Evolutionary conservation across 2,113 vertebrate genomes (phyloP), one percentile per base, ranked within the genome.

Genomic region (Callithrix jacchus): DNA sequence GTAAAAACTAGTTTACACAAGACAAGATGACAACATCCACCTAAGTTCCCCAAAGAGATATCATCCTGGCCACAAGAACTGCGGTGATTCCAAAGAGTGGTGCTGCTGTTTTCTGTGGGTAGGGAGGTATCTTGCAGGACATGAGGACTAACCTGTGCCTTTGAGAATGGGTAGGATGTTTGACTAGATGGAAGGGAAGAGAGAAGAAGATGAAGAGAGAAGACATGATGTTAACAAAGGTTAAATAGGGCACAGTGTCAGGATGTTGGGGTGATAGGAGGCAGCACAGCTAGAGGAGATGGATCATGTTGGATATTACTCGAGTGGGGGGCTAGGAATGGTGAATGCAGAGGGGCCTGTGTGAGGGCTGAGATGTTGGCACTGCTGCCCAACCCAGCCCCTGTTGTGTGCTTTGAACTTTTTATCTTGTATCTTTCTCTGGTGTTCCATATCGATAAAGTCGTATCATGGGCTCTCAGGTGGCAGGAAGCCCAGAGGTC

Each of bases 221-320:
- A 56, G 85, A 42, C 13, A 12, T 10, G 23, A n/a, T 35, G 3
- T 82, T 37, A 49, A 13, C 49, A 64, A 42, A 56, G 66, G 13
- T 82, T 87, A 40, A 89, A 37, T 1, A 42, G 54, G 40, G 21
- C 45, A 0, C 66, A 3, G 0, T 0, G 1, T 27, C 18, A 45
- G 73, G 52, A 8, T 8, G 16, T 74, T 45, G 37, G 52, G 45
- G 21, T 1, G 4, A 23, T 18, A 35, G 56, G 35, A 40, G 42
- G n/a, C 4, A 40, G 47, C 10, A 35, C 37, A 37, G 47, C 42
- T 25, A 0, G 11, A 14, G 3, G 6, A 0, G 14, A 32, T 21
- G 18, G 64, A 27, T 20, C 0, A 4, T 9, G 1, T 56, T 61
- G 25, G 37, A 42, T n/a, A 12, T 35, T 14, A 4, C 49, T 1